A percentile compares a stretch with the other conserved stretches of the same genome.
phyloP scores from a whole-genome alignment of 2,888 invertebrate species.

The Lathronympha strigana region DNA sequence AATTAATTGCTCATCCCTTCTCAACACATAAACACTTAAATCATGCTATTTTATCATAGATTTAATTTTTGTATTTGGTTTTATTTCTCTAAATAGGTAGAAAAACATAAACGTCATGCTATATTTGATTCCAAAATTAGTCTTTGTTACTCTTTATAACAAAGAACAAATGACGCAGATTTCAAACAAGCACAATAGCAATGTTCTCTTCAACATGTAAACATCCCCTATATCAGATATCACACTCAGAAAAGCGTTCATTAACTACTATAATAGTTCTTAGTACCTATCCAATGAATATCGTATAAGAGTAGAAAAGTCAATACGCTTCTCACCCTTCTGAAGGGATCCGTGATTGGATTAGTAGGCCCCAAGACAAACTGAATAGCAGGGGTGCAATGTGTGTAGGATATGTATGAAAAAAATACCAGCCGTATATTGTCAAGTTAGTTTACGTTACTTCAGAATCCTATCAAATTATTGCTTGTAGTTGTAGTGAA shows the following conservation, averaged over 20 bases:
- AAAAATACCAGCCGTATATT: constrained; percentile 6
- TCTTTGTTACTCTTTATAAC: background rate
- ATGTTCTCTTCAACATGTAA: constrained; percentile 17
- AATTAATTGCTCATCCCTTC: no score
- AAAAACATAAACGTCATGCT: no score
- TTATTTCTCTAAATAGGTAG: no score
- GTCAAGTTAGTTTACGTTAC: constrained; percentile 27
- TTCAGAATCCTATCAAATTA: constrained; percentile 41
- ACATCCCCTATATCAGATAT: constrained; percentile 5
- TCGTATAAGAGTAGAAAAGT: constrained; percentile 30
- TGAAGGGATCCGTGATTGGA: constrained; percentile 66
- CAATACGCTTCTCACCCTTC: constrained; percentile 46
- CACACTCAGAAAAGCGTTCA: constrained; percentile 19
- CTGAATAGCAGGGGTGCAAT: constrained; percentile 42
- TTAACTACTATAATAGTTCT: constrained; percentile 17
- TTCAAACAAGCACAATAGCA: constrained; percentile 2
- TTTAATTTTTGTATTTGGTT: no score
- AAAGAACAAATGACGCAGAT: background rate
- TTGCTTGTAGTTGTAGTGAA: constrained; percentile 47
- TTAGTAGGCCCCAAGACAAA: constrained; percentile 63
- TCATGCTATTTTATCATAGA: no score
- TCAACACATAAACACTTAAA: no score
- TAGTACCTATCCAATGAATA: constrained; percentile 16
- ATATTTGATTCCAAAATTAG: no score
- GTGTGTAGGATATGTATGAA: constrained; percentile 5